Evolutionary conservation across 2,888 invertebrate genomes (phyloP), one percentile per base, ranked within the genome.

Genomic region (Furcula furcula): DNA sequence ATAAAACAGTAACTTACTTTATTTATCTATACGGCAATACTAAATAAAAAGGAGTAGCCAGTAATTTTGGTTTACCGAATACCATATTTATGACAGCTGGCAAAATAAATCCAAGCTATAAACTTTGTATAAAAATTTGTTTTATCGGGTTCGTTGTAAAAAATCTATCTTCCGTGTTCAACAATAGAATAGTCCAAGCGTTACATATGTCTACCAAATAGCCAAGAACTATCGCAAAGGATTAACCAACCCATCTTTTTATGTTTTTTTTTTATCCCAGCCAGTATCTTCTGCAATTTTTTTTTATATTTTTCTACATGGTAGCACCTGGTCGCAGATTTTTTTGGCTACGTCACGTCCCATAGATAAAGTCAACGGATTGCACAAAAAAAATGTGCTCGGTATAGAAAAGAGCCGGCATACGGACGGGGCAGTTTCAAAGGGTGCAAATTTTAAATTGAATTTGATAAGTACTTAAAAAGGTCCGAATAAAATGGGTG

Each of bases 141-240:
- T 61, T 58, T 47, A 59, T 61, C 54, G 47, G 34, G 40, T 34
- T 36, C 41, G 20, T 29, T 30, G 7, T 50, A 51, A 55, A 58
- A 59, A 61, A 59, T 27, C 29, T 33, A 32, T 56, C 57, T 52
- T 59, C 49, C 52, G 46, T 10, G 36, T 21, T 20, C 39, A 36
- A 70, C 74, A 82, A 67, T 46, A 53, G 64, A 50, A 39, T 58
- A 63, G 68, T 51, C 76, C 71, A 76, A 65, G 75, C 72, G 72
- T 75, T 76, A 78, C 79, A 79, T 73, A 82, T 78, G 81, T 77
- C 74, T 75, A 59, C 41, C 52, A 44, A 58, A 55, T 55, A 55
- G 55, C 55, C 56, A 52, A 48, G 54, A 52, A 58, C 55, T 57
- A 58, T 48, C 59, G 59, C 46, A 76, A 74, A 77, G 77, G 76